Conservation (phyloP, 2,797 vertebrate species). For the Pelobates cultripes region DNA sequence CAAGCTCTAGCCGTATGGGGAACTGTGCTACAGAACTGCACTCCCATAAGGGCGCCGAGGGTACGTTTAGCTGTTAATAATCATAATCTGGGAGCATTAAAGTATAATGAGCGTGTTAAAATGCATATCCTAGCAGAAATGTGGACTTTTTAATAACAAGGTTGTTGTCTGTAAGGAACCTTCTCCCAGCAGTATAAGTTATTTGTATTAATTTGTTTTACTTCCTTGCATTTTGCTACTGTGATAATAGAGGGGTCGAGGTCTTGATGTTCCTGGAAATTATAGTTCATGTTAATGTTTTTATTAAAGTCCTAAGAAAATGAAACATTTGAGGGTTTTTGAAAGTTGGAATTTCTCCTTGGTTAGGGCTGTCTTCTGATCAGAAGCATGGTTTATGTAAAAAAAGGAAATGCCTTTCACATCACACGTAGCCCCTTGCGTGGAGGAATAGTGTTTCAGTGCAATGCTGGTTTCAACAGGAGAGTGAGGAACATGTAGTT, state of each 20-base stretch:
- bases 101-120: slow-evolving; percentile 50
- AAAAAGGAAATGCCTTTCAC: too few relatives aligned
- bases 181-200: slow-evolving; percentile 17
- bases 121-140: slow-evolving; percentile 47
- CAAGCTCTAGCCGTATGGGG: slow-evolving; percentile 2
- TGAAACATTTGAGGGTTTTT: neutral
- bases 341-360: neutral
- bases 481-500: too few relatives aligned
- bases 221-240: neutral
- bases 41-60: slow-evolving; percentile 21
- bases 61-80: slow-evolving; percentile 48
- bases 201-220: slow-evolving; percentile 8
- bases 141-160: slow-evolving; percentile 28
- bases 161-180: slow-evolving; percentile 28
- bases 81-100: slow-evolving; percentile 43
- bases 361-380: too few relatives aligned
- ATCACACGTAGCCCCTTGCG: too few relatives aligned
- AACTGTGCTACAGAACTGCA: neutral
- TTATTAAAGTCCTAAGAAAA: neutral
- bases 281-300: neutral
- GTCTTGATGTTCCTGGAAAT: slow-evolving; percentile 12
- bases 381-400: neutral
- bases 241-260: neutral
- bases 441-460: too few relatives aligned
- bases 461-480: too few relatives aligned